Base-by-base conservation (phyloP, 2,888 invertebrate species). In the Pterobdella sp. region DNA sequence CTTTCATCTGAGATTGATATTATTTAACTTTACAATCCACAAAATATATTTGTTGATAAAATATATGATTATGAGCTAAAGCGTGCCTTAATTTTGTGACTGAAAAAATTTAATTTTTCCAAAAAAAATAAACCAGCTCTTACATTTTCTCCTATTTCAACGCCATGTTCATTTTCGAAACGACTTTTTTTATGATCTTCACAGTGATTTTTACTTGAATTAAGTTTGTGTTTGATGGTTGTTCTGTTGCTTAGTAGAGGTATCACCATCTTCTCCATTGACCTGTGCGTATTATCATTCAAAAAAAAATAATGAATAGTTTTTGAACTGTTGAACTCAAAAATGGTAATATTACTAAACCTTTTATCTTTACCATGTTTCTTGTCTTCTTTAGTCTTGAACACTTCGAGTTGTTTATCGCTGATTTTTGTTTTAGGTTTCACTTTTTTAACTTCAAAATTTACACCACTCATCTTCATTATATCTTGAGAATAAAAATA, bases 1-100 rank as follows among this genome's bases (percentile, higher is more conserved):
- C 81, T 65, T 78, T 79, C 32, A 82, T 80, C 80, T 81, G 75
- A n/a, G n/a, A n/a, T n/a, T 22, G 60, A n/a, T 18, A 42, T 14
- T 7, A 42, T 14, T 7, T 42, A 14, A 42, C 42, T 42, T 7
- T 7, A 14, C 7, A 18, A 7, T 42, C 18, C 18, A 18, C 42
- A 42, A 18, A 42, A 42, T 42, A 42, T 42, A 14, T 14, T 42
- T 42, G 7, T 42, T 14, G 42, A 42, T 42, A 14, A 7, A 14
- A 42, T 14, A 14, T 42, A 42, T 18, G 18, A 18, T 42, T 42
- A 42, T 42, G 42, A 42, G 18, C 7, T 14, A 42, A n/a, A n/a
- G n/a, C n/a, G n/a, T n/a, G n/a, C n/a, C n/a, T n/a, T n/a, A n/a
- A n/a, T n/a, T n/a, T n/a, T n/a, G n/a, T n/a, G n/a, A n/a, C n/a